These are phyloP conservation scores for Clytia hemisphaerica DNA, from an alignment of 30 jellyfish, hydroid and myxozoan genomes.

Conservation along the genomic window DNA sequence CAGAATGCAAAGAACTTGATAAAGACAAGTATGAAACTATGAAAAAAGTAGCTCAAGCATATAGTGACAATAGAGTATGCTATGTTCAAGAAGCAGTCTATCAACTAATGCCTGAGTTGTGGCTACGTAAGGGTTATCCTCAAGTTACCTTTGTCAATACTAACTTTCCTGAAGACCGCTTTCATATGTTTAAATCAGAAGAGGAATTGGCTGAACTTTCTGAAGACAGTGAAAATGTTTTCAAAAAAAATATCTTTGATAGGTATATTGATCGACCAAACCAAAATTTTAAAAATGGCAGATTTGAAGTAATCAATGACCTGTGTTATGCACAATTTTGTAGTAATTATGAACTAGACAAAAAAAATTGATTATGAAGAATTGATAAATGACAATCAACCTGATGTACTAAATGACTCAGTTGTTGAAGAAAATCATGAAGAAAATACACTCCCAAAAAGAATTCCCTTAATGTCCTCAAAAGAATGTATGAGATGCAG, in stretches of 20 bases:
- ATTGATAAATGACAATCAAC: no score
- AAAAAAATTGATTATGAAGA: no score
- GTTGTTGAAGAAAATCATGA: no score
- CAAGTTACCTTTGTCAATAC: conserved; percentile 6
- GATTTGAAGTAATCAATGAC: background rate
- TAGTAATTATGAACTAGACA: no score
- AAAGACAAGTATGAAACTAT: background rate
- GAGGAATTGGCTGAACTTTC: conserved; percentile 13
- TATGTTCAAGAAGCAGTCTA: conserved; percentile 24
- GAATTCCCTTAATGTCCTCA: no score
- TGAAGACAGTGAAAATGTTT: conserved; percentile 1
- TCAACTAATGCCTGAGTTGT: conserved; percentile 8
- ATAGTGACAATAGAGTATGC: background rate
- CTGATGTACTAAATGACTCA: no score
- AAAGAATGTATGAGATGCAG: no score
- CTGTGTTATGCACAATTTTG: conserved; percentile 33
- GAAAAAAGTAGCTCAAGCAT: background rate
- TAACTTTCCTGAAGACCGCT: conserved; percentile 20
- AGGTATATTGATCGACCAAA: conserved; percentile 29
- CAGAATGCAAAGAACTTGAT: background rate
- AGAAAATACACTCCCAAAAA: no score
- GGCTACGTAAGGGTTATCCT: conserved; percentile 21
- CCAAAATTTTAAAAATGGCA: background rate
- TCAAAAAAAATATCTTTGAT: conserved; percentile 15
- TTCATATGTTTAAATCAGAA: background rate